Conservation (phyloP, 1,140 invertebrate species). For the Bactericera cockerelli region DNA sequence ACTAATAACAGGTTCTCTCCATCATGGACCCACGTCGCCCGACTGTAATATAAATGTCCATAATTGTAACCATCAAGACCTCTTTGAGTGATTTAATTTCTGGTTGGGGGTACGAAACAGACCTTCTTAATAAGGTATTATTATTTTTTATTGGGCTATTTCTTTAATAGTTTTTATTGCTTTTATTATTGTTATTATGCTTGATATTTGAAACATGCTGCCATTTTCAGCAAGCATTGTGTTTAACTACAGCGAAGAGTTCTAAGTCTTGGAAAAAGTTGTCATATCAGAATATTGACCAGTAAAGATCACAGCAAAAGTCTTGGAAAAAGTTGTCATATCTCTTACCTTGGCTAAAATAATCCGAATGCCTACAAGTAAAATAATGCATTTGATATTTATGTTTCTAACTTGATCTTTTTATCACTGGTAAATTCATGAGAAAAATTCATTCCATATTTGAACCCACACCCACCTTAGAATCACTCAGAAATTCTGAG, state of each 20-base stretch:
- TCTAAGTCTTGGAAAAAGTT: not conserved
- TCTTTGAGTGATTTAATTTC: conserved; percentile 5
- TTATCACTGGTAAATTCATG: too few species aligned
- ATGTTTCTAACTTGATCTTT: not conserved
- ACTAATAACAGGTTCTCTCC: too few species aligned
- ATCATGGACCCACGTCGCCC: too few species aligned
- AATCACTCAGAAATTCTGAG: too few species aligned
- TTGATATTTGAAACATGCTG: conserved; percentile 6
- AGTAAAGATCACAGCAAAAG: too few species aligned
- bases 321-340: too few species aligned
- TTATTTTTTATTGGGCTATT: conserved; percentile 6
- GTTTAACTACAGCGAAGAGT: too few species aligned
- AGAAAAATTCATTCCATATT: too few species aligned
- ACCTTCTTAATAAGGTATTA: not conserved
- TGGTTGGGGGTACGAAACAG: not conserved
- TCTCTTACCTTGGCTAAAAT: not conserved
- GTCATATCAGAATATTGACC: not conserved
- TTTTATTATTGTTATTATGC: conserved; percentile 4
- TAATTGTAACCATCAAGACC: too few species aligned
- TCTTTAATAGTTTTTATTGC: conserved; percentile 7
- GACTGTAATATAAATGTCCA: too few species aligned
- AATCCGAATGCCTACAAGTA: not conserved
- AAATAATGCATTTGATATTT: not conserved
- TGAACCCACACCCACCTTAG: too few species aligned
- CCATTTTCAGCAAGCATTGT: not conserved